phyloP scores from a whole-genome alignment of 1,140 invertebrate genomes.

The Daktulosphaira vitifoliae region DNA sequence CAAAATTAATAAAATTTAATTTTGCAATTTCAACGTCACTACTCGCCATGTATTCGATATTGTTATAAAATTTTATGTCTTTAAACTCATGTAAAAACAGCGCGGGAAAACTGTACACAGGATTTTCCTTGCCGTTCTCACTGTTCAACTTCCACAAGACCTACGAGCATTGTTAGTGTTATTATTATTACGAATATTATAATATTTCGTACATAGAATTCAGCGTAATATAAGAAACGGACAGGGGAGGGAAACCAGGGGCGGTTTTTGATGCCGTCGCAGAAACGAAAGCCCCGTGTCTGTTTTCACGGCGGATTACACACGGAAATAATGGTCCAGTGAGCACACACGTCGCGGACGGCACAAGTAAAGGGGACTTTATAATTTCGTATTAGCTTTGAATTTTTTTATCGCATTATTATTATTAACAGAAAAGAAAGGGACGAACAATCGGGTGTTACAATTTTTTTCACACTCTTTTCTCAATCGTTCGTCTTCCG shows the following conservation, averaged over 20 bases:
- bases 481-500: slow-evolving; percentile 1
- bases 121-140: neutral
- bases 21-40: neutral
- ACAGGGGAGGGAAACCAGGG: neutral
- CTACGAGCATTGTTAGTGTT: no score
- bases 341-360: slow-evolving; percentile 31
- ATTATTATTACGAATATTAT: slow-evolving; percentile 7
- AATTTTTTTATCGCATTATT: slow-evolving; percentile 26
- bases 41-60: neutral
- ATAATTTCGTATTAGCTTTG: slow-evolving; percentile 32
- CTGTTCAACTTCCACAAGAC: neutral
- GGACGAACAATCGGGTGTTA: slow-evolving; percentile 21
- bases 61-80: no score
- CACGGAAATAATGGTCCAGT: slow-evolving; percentile 33
- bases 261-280: neutral
- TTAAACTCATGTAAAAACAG: no score
- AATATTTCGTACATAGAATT: slow-evolving; percentile 22
- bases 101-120: slow-evolving; percentile 16
- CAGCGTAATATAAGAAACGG: neutral
- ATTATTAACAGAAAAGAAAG: slow-evolving; percentile 14
- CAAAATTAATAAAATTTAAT: slow-evolving; percentile 6
- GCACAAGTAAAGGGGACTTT: slow-evolving; percentile 19
- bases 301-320: slow-evolving; percentile 33
- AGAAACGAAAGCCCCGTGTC: slow-evolving; percentile 32
- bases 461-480: neutral